Base-by-base conservation (phyloP, 2,797 vertebrate genomes). In the Alcedo atthis region DNA sequence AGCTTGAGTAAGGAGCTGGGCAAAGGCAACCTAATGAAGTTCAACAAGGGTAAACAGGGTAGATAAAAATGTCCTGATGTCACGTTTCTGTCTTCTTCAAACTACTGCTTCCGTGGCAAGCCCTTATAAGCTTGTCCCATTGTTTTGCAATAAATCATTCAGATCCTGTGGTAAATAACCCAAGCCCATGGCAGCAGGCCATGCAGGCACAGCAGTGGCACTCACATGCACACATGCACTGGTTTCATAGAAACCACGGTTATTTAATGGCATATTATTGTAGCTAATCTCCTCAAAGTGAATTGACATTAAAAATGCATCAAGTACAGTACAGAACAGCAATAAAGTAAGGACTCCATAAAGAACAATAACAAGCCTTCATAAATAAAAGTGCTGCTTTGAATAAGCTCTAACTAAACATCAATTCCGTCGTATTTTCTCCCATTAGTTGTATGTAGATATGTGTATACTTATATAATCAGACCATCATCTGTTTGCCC, bases 281-380 rank as follows among this genome's bases (percentile, higher is more conserved):
- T 12, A 75, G 24, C 19, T 78, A 81, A 68, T 74, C 57, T 88
- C 37, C 94, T 89, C 9, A 74, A 81, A 92, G 75, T 12, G 5
- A 54, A 67, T 81, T 75, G 84, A 54, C 85, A 89, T 83, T 87
- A 92, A 94, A 95, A 93, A 84, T 81, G 4, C 6, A 84, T 71
- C 14, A 61, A 74, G 20, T n/a, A 59, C 15, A 75, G 51, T 7
- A 75, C 0, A 90, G 54, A 87, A 75, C 4, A 77, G 28, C 18
- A 91, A 82, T 90, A 86, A 93, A 74, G 77, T 24, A 7, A 70
- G 28, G 15, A 9, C 58, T 71, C 57, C 33, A 80, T 90, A 81
- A 84, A 58, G 61, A 88, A 81, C 10, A 48, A 30, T 12, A 68
- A n/a, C 32, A 59, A 70, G 49, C 8, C 37, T 43, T 59, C 21